Evolutionary conservation across 2,888 invertebrate genomes (phyloP).

Genomic region (Lymantria dispar): DNA sequence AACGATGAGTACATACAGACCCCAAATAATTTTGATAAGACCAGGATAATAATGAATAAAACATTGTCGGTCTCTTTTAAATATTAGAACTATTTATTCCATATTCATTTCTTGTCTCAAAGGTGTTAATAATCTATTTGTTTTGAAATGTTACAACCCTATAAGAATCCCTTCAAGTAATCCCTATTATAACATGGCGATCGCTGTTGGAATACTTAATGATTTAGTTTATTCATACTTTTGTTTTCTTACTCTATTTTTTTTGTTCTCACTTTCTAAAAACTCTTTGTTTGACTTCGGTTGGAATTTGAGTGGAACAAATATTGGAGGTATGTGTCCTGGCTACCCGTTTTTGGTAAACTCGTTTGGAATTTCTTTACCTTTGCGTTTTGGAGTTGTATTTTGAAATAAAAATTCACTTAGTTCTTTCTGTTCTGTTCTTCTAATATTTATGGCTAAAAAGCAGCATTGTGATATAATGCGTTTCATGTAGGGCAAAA

Average conservation of each 20-base stretch:
- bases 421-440: too few relatives aligned
- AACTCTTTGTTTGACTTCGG: slow-evolving; percentile 74
- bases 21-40: too few relatives aligned
- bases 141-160: slow-evolving; percentile 19
- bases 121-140: not conserved
- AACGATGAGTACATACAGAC: too few relatives aligned
- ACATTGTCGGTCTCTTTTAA: not conserved
- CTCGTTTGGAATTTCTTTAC: slow-evolving; percentile 20
- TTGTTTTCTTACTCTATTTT: slow-evolving; percentile 37
- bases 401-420: too few relatives aligned
- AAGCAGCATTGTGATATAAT: not conserved
- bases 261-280: slow-evolving; percentile 42
- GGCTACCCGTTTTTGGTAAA: slow-evolving; percentile 35
- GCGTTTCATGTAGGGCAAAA: not conserved
- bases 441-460: too few relatives aligned
- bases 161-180: slow-evolving; percentile 39
- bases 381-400: not conserved
- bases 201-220: slow-evolving; percentile 69
- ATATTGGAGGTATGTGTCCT: slow-evolving; percentile 50
- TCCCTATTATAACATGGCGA: slow-evolving; percentile 56
- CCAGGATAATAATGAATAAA: not conserved
- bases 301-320: slow-evolving; percentile 67
- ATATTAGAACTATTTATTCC: not conserved
- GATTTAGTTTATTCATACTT: slow-evolving; percentile 51
- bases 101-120: not conserved